These are phyloP conservation scores for Ditula angustiorana DNA, from an alignment of 2,888 invertebrate species.

Conservation along the genomic window DNA sequence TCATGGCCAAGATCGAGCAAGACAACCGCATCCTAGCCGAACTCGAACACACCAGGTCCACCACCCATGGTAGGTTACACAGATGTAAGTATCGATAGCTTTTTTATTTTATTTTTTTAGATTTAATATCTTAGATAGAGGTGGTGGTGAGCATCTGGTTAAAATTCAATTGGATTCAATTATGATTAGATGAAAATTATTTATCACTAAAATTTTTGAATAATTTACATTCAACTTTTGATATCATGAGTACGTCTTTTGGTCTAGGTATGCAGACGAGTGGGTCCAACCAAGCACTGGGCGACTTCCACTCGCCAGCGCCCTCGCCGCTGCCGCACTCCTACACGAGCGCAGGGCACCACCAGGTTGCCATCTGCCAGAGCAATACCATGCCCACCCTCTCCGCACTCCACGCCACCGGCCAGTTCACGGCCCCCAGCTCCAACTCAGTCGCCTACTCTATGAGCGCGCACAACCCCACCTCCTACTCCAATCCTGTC, in stretches of 20 bases:
- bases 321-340: slow-evolving; percentile 85
- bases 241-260: slow-evolving; percentile 27
- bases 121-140: slow-evolving; percentile 34
- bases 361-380: slow-evolving; percentile 83
- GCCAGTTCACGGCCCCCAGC: slow-evolving; percentile 77
- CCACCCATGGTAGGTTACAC: slow-evolving; percentile 84
- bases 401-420: slow-evolving; percentile 80
- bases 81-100: slow-evolving; percentile 33
- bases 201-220: background rate
- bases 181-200: background rate
- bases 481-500: slow-evolving; percentile 82
- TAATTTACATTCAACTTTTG: background rate
- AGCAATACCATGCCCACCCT: slow-evolving; percentile 88
- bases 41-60: slow-evolving; percentile 92
- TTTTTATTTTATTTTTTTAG: slow-evolving; percentile 40
- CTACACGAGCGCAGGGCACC: slow-evolving; percentile 74
- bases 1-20: slow-evolving; percentile 98
- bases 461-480: slow-evolving; percentile 81
- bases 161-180: background rate
- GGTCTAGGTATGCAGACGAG: slow-evolving; percentile 87
- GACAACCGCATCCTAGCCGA: slow-evolving; percentile 95
- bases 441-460: slow-evolving; percentile 82
- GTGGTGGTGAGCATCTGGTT: slow-evolving; percentile 11
- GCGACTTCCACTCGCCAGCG: slow-evolving; percentile 88
- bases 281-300: slow-evolving; percentile 89